phyloP scores from a whole-genome alignment of 2,888 invertebrate genomes.

The Serripes groenlandicus region DNA sequence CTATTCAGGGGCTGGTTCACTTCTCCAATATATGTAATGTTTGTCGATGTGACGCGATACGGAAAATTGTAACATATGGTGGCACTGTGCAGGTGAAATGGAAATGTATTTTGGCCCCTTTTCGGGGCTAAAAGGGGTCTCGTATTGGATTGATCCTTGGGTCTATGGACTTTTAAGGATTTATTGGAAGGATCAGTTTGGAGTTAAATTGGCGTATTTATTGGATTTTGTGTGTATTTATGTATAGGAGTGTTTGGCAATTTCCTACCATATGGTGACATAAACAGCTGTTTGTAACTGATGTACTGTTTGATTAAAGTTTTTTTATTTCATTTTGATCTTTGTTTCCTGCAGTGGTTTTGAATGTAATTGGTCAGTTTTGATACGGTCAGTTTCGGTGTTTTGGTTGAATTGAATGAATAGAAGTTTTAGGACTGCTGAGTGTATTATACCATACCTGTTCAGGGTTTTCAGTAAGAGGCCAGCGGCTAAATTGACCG shows the following conservation, averaged over 20 bases:
- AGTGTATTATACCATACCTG: too few relatives aligned
- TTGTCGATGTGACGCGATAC: conserved; percentile 21
- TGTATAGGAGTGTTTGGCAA: neutral
- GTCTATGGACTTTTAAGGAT: neutral
- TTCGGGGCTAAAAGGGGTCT: neutral
- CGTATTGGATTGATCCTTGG: neutral
- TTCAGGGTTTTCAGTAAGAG: too few relatives aligned
- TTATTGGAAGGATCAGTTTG: neutral
- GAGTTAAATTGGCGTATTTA: conserved; percentile 5
- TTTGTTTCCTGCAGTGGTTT: too few relatives aligned
- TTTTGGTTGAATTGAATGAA: too few relatives aligned
- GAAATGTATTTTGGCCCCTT: neutral
- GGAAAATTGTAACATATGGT: conserved; percentile 20
- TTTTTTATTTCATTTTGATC: too few relatives aligned
- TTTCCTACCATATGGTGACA: conserved; percentile 19
- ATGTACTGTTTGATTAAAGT: too few relatives aligned
- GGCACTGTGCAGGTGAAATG: conserved; percentile 10
- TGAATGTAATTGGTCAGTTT: too few relatives aligned
- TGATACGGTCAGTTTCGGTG: too few relatives aligned
- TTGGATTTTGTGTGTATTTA: neutral
- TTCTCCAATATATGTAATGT: conserved; percentile 26
- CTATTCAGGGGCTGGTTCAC: conserved; percentile 1
- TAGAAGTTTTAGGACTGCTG: too few relatives aligned
- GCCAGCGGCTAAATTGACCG: too few relatives aligned
- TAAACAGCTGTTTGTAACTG: neutral